Percentiles rank a stretch among this genome's conserved stretches.
phyloP scores from a whole-genome alignment of 2,113 vertebrate genomes.

The Tringa solitaria region DNA sequence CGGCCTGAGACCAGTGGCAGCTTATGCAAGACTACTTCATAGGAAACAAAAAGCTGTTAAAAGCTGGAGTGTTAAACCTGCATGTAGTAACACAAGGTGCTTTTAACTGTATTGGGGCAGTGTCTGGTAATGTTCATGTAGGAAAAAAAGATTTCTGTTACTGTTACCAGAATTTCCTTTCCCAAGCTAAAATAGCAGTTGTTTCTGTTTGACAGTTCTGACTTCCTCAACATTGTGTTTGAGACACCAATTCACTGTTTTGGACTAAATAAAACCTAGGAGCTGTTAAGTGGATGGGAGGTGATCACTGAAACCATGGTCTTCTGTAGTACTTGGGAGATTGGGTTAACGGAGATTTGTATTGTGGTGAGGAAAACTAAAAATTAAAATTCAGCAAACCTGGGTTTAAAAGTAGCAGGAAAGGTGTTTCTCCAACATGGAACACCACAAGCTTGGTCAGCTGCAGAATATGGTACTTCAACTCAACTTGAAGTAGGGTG shows the following conservation, averaged over 20 bases:
- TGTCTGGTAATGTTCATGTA: not conserved
- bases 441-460: not conserved
- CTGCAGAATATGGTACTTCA: not conserved
- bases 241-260: not conserved
- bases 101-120: not conserved
- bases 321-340: not conserved
- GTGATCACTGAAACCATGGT: not conserved
- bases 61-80: not conserved
- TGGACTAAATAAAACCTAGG: not conserved
- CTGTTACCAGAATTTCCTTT: not conserved
- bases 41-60: not conserved
- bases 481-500: not conserved
- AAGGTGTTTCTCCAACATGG: not conserved
- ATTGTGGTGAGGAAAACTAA: not conserved
- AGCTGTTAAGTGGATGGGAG: not conserved
- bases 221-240: rapidly evolving
- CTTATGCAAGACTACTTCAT: not conserved
- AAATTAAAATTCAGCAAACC: not conserved
- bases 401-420: not conserved
- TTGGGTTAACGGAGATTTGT: not conserved
- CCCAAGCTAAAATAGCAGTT: not conserved
- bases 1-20: not conserved
- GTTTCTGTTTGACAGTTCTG: not conserved
- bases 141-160: not conserved
- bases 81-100: not conserved